Conservation (phyloP, 2,113 vertebrate species). For the Nerophis lumbriciformis region DNA sequence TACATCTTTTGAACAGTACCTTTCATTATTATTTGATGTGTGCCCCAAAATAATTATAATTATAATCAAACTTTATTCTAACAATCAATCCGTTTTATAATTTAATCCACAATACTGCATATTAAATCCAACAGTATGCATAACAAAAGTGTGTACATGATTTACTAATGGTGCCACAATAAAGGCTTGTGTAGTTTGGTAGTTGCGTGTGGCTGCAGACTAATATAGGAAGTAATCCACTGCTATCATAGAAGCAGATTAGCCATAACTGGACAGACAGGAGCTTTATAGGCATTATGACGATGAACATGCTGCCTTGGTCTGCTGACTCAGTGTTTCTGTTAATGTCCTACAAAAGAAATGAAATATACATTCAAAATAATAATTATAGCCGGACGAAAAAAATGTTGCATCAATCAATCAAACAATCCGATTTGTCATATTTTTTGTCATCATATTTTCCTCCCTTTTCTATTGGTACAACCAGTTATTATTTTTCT, state of each 20-base stretch:
- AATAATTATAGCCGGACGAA: no score
- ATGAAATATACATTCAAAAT: neutral
- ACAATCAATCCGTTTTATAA: neutral
- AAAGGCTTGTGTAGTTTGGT: conserved; percentile 14
- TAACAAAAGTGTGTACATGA: neutral
- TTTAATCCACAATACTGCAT: neutral
- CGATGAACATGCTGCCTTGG: conserved; percentile 25
- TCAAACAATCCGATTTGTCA: no score
- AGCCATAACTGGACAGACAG: conserved; percentile 33
- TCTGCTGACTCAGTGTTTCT: conserved; percentile 47
- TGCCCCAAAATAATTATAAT: no score
- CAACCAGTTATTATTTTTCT: no score
- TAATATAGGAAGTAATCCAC: conserved; percentile 45
- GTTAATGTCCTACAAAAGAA: neutral
- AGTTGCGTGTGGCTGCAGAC: conserved; percentile 38
- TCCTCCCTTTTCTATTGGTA: no score
- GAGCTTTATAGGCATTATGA: conserved; percentile 49
- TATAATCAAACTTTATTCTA: no score
- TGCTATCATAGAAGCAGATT: conserved; percentile 54
- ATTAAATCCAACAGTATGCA: neutral
- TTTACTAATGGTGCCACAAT: neutral
- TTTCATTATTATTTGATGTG: no score
- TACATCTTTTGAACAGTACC: no score
- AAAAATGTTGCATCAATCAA: no score
- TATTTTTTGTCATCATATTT: no score